Evolutionary conservation across 1,140 invertebrate genomes (phyloP).

Genomic region (Mycetomoellerius zeteki): DNA sequence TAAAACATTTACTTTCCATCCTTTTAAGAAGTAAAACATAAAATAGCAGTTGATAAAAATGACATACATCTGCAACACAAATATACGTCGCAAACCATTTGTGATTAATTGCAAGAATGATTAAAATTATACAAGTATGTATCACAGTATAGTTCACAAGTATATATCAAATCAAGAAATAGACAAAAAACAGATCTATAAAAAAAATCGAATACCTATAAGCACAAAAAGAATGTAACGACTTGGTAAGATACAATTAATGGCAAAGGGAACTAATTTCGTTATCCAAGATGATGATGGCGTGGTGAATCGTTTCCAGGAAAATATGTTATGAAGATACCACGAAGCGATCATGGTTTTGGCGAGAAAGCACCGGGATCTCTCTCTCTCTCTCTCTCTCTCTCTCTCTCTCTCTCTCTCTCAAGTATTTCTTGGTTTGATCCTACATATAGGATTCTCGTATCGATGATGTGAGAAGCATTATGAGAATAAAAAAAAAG

Average conservation of each 20-base stretch:
- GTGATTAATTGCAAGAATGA: not conserved
- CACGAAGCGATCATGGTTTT: slow-evolving; percentile 61
- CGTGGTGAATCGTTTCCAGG: slow-evolving; percentile 55
- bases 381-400: too few relatives aligned
- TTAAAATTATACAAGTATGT: too few relatives aligned
- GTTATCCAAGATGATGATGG: slow-evolving; percentile 58
- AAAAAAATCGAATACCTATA: slow-evolving; percentile 3
- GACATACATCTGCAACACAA: not conserved
- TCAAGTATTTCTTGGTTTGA: slow-evolving; percentile 66
- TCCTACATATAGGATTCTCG: slow-evolving; percentile 66
- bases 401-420: too few relatives aligned
- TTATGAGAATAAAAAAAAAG: not conserved
- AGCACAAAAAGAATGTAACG: not conserved
- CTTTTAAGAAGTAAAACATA: not conserved
- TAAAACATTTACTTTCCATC: not conserved
- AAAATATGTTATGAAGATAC: slow-evolving; percentile 71
- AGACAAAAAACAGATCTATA: not conserved
- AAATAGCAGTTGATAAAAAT: not conserved
- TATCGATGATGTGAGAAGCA: slow-evolving; percentile 35
- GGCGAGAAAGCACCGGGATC: slow-evolving; percentile 42
- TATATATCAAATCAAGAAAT: not conserved
- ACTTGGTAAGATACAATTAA: slow-evolving; percentile 69
- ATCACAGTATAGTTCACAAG: not conserved
- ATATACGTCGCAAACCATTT: not conserved
- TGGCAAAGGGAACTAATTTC: slow-evolving; percentile 67